Conservation (phyloP, 2,113 vertebrate genomes). For the Antigone vipio region DNA sequence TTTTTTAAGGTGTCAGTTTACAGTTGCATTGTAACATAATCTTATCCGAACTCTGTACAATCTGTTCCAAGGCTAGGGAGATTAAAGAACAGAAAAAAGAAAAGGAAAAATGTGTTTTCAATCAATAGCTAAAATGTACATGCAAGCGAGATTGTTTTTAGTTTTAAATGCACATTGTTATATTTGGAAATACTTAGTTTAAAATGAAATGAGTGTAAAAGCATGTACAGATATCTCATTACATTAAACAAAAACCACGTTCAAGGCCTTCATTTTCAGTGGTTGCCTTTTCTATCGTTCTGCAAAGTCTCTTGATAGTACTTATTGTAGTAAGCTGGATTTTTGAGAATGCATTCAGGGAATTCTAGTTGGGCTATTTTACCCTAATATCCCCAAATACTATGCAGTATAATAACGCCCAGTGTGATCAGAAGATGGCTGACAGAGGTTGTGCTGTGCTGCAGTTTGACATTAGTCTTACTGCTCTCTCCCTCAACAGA, state of each 20-base stretch:
- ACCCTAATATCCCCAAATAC: neutral
- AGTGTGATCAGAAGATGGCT: neutral
- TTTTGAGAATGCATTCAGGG: neutral
- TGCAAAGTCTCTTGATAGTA: neutral
- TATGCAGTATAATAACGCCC: neutral
- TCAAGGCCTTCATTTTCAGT: neutral
- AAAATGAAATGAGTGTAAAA: neutral
- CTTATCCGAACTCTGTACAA: neutral
- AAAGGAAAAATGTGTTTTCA: neutral
- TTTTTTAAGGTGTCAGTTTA: slow-evolving; percentile 42
- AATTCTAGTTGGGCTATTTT: neutral
- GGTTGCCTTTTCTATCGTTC: neutral
- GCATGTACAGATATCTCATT: neutral
- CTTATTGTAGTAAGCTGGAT: neutral
- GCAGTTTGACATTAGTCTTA: neutral
- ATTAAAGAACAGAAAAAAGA: neutral
- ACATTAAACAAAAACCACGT: neutral
- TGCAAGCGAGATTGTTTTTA: neutral
- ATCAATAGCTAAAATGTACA: neutral
- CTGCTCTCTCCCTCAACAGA: neutral
- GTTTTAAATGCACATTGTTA: neutral
- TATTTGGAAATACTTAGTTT: neutral
- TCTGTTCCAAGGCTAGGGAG: slow-evolving; percentile 32
- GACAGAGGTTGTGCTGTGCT: neutral
- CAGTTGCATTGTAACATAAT: slow-evolving; percentile 5